A percentile compares a stretch with the other conserved stretches of the same genome.
Evolutionary conservation across 2,113 vertebrate genomes (phyloP).

Genomic region (Cynopterus brachyotis): DNA sequence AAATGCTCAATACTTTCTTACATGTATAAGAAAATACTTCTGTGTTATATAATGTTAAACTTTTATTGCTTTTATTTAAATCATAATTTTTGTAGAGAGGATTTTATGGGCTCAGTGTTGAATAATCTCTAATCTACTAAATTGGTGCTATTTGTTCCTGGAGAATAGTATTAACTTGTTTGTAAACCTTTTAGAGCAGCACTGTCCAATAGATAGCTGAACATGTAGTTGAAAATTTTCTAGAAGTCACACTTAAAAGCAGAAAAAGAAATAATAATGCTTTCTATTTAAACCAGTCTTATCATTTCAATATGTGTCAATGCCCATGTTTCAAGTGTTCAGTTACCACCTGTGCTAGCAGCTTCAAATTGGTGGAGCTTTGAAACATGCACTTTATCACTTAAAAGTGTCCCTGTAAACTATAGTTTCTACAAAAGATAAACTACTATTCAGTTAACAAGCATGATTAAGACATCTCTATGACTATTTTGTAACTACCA

Average conservation of each 20-base stretch:
- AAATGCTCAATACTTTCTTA: not conserved
- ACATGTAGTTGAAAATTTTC: not conserved
- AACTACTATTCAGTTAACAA: not conserved
- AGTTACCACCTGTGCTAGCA: not conserved
- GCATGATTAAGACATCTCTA: not conserved
- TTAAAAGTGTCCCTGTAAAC: not conserved
- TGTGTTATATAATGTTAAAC: not conserved
- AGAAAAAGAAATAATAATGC: not conserved
- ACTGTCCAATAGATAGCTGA: not conserved
- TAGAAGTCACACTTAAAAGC: not conserved
- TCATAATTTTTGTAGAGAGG: not conserved
- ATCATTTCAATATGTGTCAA: not conserved
- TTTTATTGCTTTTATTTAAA: not conserved
- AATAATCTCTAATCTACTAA: not conserved
- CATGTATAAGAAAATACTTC: not conserved
- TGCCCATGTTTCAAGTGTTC: not conserved
- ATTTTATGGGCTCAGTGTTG: not conserved
- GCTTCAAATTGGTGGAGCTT: not conserved
- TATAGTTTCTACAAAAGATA: not conserved
- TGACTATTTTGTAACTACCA: too few relatives aligned
- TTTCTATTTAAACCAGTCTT: not conserved
- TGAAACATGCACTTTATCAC: not conserved
- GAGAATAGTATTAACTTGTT: not conserved
- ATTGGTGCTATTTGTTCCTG: not conserved
- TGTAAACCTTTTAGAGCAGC: not conserved